Base-by-base conservation (phyloP, 1,140 invertebrate species). In the Drosophila eugracilis region DNA sequence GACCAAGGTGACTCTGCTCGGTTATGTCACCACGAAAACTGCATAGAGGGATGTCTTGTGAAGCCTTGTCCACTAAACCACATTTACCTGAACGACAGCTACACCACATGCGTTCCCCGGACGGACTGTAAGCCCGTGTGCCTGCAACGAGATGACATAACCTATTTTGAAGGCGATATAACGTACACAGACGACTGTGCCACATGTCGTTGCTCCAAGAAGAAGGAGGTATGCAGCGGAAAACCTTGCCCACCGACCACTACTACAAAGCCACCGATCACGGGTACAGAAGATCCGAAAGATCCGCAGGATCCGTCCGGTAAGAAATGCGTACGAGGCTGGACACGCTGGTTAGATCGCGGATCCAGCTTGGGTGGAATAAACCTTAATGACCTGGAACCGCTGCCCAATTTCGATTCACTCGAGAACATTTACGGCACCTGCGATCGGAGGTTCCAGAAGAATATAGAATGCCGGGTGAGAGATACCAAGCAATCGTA, bases 291-390 rank as follows among this genome's bases (percentile, higher is more conserved):
- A 19, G 74, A 78, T 28, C 62, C 90, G 50, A n/a, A n/a, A n/a
- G n/a, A n/a, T n/a, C n/a, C n/a, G n/a, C n/a, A n/a, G n/a, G n/a
- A n/a, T n/a, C n/a, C n/a, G n/a, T n/a, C n/a, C n/a, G n/a, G n/a
- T n/a, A 73, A 78, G 5, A 90, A 90, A 44, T 96, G 95, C 89
- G 90, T 92, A 10, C 88, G 92, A 2, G 96, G 96, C 0, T 97
- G 96, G 96, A 94, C 94, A 0, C 84, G 92, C 6, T 97, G 96
- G 96, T 92, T 96, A 41, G 96, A 95, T n/a, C 91, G 93, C 93
- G 50, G 93, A 95, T 69, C 73, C 32, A 57, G 91, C 45, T 58
- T 70, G 39, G 19, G 90, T 24, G 90, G 83, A 26, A 67, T 90
- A 4, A 79, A 80, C 0, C 44, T 91, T 15, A 92, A 93, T 60